phyloP scores from a whole-genome alignment of 2,113 vertebrate genomes.

The Labeo rohita region DNA sequence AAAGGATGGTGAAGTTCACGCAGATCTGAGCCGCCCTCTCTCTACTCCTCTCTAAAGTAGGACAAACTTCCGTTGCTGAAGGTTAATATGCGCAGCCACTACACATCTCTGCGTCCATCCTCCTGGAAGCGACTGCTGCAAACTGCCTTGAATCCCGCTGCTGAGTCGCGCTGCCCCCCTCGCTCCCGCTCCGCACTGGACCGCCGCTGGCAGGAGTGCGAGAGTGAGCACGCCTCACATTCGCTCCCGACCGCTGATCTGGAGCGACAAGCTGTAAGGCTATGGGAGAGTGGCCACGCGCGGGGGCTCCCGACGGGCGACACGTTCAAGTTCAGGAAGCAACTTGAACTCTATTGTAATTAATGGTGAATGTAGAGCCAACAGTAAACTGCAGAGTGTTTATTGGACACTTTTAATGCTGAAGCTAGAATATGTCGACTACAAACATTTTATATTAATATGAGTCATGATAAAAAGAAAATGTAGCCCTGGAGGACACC shows the following conservation, averaged over 20 bases:
- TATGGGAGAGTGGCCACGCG: neutral
- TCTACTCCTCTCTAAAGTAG: neutral
- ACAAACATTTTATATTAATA: neutral
- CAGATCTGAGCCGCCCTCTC: neutral
- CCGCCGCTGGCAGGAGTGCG: slow-evolving; percentile 19
- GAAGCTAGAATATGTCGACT: neutral
- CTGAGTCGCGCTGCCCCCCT: neutral
- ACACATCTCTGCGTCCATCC: slow-evolving; percentile 14
- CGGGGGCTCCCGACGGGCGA: slow-evolving; percentile 13
- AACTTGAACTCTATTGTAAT: neutral
- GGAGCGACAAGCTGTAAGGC: slow-evolving; percentile 22
- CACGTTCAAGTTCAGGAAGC: slow-evolving; percentile 1
- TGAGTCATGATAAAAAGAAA: neutral
- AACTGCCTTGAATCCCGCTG: slow-evolving; percentile 3
- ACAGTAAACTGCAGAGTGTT: neutral
- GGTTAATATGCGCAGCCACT: neutral
- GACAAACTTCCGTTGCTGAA: slow-evolving; percentile 5
- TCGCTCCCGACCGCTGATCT: slow-evolving; percentile 32
- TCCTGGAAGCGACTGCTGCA: neutral
- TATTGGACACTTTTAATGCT: neutral
- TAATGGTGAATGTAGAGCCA: neutral
- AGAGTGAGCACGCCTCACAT: neutral
- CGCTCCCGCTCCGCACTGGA: neutral
- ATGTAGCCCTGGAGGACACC: neutral
- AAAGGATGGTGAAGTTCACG: slow-evolving; percentile 2